Evolutionary conservation across 2,888 invertebrate species (phyloP).

Genomic region (Megalurothrips usitatus): DNA sequence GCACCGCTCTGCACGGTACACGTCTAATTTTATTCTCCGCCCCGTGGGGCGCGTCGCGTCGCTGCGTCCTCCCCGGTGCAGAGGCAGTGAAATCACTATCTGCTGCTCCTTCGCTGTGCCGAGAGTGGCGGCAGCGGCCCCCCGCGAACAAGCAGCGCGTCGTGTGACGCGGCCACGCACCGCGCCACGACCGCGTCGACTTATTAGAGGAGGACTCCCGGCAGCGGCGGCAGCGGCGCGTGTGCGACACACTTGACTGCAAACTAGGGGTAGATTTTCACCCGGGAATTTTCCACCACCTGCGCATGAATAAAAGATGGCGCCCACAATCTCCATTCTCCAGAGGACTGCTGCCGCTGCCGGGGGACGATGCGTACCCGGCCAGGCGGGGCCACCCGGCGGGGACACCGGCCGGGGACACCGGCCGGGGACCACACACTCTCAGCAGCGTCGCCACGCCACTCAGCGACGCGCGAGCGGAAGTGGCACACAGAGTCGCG

Average conservation of each 20-base stretch:
- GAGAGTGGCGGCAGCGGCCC: too few relatives aligned
- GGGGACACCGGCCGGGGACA: not conserved
- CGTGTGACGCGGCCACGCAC: too few relatives aligned
- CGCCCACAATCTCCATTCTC: not conserved
- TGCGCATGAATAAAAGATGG: constrained; percentile 8
- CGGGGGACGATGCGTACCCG: not conserved
- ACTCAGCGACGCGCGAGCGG: not conserved
- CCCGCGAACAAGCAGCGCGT: too few relatives aligned
- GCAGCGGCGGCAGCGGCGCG: not conserved
- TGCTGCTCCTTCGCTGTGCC: too few relatives aligned
- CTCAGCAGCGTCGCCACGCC: not conserved
- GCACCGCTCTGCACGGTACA: not conserved
- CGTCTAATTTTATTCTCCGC: not conserved
- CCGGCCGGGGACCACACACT: too few relatives aligned
- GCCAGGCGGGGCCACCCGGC: not conserved
- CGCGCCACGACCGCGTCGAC: too few relatives aligned
- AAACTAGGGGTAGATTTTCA: constrained; percentile 11
- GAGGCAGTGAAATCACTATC: too few relatives aligned
- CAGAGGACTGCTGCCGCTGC: not conserved
- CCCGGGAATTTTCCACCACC: not conserved
- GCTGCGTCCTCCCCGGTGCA: not conserved
- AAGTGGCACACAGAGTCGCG: not conserved
- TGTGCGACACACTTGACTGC: constrained; percentile 2
- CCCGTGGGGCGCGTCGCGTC: too few relatives aligned
- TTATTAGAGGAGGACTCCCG: not conserved